These are phyloP conservation scores for Netelia virgata DNA, from an alignment of 2,888 invertebrate genomes.

Conservation along the genomic window DNA sequence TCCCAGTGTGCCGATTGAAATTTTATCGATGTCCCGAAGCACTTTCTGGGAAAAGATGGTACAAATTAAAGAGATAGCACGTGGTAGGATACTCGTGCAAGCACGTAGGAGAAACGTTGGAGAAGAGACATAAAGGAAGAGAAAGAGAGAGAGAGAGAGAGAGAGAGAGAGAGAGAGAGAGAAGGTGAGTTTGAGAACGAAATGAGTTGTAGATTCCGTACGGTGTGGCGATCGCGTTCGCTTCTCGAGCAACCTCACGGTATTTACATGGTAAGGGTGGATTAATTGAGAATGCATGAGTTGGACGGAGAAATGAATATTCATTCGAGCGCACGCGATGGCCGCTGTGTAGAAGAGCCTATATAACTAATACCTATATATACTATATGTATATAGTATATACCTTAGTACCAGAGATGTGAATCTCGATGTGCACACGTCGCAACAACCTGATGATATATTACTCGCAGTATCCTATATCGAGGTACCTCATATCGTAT, in stretches of 20 bases:
- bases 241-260: constrained; percentile 25
- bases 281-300: constrained; percentile 78
- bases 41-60: background rate
- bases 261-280: constrained; percentile 73
- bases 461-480: background rate
- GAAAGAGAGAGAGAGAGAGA: background rate
- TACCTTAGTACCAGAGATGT: background rate
- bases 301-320: constrained; percentile 75
- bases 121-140: too few relatives aligned
- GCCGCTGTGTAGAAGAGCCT: constrained; percentile 30
- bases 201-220: constrained; percentile 64
- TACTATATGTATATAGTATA: background rate
- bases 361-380: constrained; percentile 21
- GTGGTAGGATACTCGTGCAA: background rate
- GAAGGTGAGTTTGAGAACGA: background rate
- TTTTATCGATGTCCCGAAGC: too few relatives aligned
- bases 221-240: constrained; percentile 31
- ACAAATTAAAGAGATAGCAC: background rate
- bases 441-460: constrained; percentile 47
- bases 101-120: background rate
- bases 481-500: background rate
- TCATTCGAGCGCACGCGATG: constrained; percentile 69
- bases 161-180: background rate
- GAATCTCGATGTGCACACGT: constrained; percentile 19
- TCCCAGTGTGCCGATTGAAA: too few relatives aligned